A percentile compares a stretch with the other conserved stretches of the same genome.
Conservation (phyloP, 2,797 vertebrate genomes). For the Acanthurus tractus region DNA sequence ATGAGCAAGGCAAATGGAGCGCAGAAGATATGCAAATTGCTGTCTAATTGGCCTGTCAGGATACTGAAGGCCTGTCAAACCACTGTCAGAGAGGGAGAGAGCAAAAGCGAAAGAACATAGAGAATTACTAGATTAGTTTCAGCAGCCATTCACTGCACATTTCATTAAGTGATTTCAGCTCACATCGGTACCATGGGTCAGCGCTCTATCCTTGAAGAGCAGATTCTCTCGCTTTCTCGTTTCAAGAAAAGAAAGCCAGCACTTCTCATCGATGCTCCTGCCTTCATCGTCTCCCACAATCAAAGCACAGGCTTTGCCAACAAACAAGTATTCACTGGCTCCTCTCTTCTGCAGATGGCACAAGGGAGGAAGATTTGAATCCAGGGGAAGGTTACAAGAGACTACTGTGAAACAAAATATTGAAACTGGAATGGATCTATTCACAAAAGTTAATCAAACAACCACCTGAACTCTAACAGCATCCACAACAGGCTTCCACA, state of each 20-base stretch:
- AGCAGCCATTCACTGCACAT: constrained; percentile 75
- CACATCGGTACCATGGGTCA: constrained; percentile 71
- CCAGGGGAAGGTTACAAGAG: constrained; percentile 20
- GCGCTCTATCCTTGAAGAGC: constrained; percentile 69
- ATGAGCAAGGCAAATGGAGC: constrained; percentile 82
- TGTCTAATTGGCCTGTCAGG: constrained; percentile 87
- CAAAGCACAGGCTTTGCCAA: constrained; percentile 22
- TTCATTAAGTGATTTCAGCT: constrained; percentile 77
- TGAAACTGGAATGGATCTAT: constrained; percentile 14
- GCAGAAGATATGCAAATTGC: constrained; percentile 85
- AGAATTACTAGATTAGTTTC: constrained; percentile 78
- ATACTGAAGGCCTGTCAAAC: constrained; percentile 71
- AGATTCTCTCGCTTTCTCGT: constrained; percentile 53
- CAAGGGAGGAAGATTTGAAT: constrained; percentile 20
- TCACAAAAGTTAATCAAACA: background rate
- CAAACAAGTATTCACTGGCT: constrained; percentile 21
- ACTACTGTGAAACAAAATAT: constrained; percentile 13
- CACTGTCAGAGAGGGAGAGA: constrained; percentile 57
- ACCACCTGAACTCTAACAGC: background rate
- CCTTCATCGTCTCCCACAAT: constrained; percentile 6
- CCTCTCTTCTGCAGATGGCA: constrained; percentile 33
- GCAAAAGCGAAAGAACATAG: constrained; percentile 44
- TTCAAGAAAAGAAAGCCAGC: constrained; percentile 26
- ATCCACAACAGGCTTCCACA: background rate
- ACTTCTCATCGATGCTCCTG: constrained; percentile 13